Evolutionary conservation across 2,113 vertebrate genomes (phyloP).

Genomic region (Deroptyus accipitrinus): DNA sequence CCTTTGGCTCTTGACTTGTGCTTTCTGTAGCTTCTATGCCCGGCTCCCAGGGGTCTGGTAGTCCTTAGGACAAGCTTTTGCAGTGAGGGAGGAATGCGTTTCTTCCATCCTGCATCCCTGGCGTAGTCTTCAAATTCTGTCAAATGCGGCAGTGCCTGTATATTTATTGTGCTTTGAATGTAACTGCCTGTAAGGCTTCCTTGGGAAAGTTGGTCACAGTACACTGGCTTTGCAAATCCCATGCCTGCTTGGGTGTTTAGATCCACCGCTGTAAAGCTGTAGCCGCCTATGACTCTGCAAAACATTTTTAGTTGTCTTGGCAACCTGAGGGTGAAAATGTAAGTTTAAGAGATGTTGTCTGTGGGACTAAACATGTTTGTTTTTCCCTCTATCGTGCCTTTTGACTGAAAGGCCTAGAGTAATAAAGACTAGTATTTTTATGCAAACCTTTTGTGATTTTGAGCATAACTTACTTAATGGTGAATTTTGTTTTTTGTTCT

Average conservation of each 20-base stretch:
- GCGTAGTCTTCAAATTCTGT: background rate
- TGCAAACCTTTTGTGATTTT: background rate
- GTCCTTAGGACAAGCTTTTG: background rate
- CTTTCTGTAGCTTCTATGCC: background rate
- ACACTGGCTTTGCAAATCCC: background rate
- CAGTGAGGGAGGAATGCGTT: fast-evolving
- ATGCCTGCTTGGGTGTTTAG: background rate
- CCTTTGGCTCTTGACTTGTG: background rate
- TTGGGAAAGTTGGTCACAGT: background rate
- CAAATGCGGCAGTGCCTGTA: background rate
- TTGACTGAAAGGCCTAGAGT: background rate
- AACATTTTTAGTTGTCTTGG: background rate
- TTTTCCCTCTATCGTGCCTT: fast-evolving
- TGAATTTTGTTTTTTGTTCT: background rate
- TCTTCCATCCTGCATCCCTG: background rate
- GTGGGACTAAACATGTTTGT: background rate
- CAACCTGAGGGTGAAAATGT: background rate
- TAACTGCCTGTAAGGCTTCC: background rate
- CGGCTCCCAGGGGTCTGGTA: background rate
- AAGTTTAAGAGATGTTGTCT: background rate
- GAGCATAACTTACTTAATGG: background rate
- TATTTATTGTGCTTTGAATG: background rate
- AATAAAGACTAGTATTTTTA: background rate
- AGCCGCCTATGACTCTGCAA: background rate
- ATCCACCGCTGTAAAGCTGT: fast-evolving